Evolutionary conservation across 2,888 invertebrate genomes (phyloP).

Genomic region (Mythimna lalbum): DNA sequence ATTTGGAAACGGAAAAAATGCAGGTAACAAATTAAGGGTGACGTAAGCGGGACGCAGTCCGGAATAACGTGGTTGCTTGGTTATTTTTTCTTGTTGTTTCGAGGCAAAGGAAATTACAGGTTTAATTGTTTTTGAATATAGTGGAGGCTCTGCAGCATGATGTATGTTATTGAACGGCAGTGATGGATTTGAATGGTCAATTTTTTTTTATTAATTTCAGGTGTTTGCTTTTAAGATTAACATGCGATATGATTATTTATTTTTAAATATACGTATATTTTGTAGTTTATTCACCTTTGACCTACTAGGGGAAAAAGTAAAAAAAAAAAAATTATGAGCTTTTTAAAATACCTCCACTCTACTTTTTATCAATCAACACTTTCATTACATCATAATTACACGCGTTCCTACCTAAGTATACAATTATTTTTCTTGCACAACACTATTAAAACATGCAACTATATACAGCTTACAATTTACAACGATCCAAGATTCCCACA

Average conservation of each 20-base stretch:
- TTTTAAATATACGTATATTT: background rate
- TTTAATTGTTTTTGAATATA: constrained; percentile 46
- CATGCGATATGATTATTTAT: background rate
- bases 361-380: background rate
- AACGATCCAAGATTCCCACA: constrained; percentile 21
- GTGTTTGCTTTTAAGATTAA: background rate
- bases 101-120: constrained; percentile 37
- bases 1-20: constrained; percentile 59
- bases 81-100: constrained; percentile 24
- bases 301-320: too few species aligned
- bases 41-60: constrained; percentile 49
- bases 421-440: constrained; percentile 24
- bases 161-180: constrained; percentile 13
- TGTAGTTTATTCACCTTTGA: background rate
- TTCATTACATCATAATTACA: background rate
- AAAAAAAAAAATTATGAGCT: background rate
- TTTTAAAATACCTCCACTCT: background rate
- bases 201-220: background rate
- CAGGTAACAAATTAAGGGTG: constrained; percentile 66
- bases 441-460: constrained; percentile 6
- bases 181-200: background rate
- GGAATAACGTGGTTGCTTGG: constrained; percentile 29
- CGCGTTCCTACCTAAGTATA: background rate
- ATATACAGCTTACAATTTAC: constrained; percentile 1
- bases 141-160: constrained; percentile 11